Base-by-base conservation (phyloP, 1,140 invertebrate genomes). In the Diorhabda carinulata region DNA sequence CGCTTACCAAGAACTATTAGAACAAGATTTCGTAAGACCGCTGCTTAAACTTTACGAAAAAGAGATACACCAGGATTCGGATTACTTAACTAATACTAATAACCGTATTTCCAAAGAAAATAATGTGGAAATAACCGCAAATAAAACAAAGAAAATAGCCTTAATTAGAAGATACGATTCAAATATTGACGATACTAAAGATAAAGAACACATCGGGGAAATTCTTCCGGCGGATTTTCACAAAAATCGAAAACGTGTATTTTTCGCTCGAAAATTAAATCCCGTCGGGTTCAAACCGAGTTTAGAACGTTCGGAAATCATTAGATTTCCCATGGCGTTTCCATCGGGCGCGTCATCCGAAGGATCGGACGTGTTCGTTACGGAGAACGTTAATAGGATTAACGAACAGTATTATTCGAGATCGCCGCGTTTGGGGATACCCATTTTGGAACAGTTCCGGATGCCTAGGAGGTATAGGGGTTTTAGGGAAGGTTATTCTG, bases 141-240 rank as follows among this genome's bases (percentile, higher is more conserved):
- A 67, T 74, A 78, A 43, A 76, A 79, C 57, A 42, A 78, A 8
- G 72, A 77, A 43, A 8, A 68, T 6, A 67, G 76, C 7, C 63
- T 76, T 59, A 67, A 43, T 66, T 47, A 72, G 68, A 72, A 70
- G 77, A 62, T 77, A 80, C 70, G 78, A 80, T 68, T 76, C 77
- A 65, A 40, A 43, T 56, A 57, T 69, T 9, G 67, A 70, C 5
- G 73, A 74, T 47, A 70, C 70, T 57, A 73, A 66, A 43, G 70
- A 74, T 44, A 70, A 79, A 57, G 79, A 81, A 68, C 79, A 81
- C 66, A 81, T 81, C 45, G 79, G 79, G 2, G 79, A 81, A 70
- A 81, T 81, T 67, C 67, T 81, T 42, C 79, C 78, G 25, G 64
- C 75, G 3, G 67, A 75, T 67, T 81, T 76, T 61, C 57, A 74